phyloP scores from a whole-genome alignment of 2,113 vertebrate species.

The Nothocercus julius region DNA sequence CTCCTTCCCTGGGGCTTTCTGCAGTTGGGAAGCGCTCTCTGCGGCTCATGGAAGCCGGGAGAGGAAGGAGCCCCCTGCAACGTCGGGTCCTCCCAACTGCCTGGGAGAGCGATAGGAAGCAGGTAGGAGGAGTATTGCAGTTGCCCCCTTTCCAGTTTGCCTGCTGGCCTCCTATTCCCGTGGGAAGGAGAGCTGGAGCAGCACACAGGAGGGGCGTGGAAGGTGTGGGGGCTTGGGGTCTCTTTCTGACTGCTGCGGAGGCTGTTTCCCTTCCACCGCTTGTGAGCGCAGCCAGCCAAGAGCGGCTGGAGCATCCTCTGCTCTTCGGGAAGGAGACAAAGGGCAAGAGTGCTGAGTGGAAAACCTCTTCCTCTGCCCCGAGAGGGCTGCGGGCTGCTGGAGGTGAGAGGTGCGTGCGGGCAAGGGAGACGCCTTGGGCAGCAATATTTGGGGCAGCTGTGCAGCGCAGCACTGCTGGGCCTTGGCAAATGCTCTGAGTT shows the following conservation, averaged over 20 bases:
- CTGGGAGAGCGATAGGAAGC: background rate
- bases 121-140: background rate
- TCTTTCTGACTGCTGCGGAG: background rate
- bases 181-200: background rate
- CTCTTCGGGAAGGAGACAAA: background rate
- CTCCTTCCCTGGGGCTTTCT: background rate
- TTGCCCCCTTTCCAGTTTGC: background rate
- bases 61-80: background rate
- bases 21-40: background rate
- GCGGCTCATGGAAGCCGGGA: background rate
- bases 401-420: fast-evolving
- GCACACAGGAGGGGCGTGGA: fast-evolving
- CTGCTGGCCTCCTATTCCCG: background rate
- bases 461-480: background rate
- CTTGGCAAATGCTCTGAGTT: background rate
- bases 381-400: background rate
- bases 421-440: too few relatives aligned
- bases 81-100: background rate
- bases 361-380: background rate
- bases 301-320: background rate
- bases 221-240: fast-evolving
- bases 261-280: background rate
- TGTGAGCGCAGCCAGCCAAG: background rate
- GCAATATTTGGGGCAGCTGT: background rate
- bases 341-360: background rate